Base-by-base conservation (phyloP, 2,113 vertebrate genomes). In the Callocephalon fimbriatum region DNA sequence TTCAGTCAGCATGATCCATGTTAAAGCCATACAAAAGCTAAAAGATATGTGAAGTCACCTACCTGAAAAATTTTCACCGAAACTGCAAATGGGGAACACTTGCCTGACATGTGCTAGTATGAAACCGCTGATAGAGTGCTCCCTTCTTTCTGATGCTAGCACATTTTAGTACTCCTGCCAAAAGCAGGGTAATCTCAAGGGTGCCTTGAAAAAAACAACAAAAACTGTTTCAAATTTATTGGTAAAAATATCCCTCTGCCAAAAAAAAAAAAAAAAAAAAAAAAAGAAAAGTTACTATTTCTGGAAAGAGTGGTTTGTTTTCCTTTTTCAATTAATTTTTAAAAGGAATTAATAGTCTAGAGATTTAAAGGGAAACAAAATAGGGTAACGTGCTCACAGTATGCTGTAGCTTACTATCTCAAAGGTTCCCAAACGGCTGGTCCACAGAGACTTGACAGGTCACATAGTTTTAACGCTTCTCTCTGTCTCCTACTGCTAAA, bases 381-480 rank as follows among this genome's bases (percentile, higher is more conserved):
- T 18, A 85, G 23, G 13, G 45, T n/a, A 66, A 58, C 79, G 68
- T 85, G 65, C 67, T 92, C 68, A 67, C 74, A 90, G 59, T 90
- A 74, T 62, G 71, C n/a, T 0, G 3, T 61, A 73, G 94, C 47
- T 94, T 76, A 68, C 61, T 23, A 35, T 88, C 89, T 93, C 82
- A 86, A 92, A 83, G 75, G 26, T 85, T 95, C 96, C 71, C 92
- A 96, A 93, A 81, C 26, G 35, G 61, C 2, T 86, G 61, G 21
- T 90, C 90, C 67, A 4, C 38, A 56, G 92, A 68, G 88, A 93
- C 62, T 88, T 90, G 75, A 91, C 72, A 65, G 87, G 81, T 88
- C 91, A 95, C 86, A 92, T 95, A 90, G 31, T 86, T 97, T 80
- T 93, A 82, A 83, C 72, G 4, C 87, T 95, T 94, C 61, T 74